These are phyloP conservation scores for Gadus macrocephalus DNA, from an alignment of 2,113 vertebrate species.

Conservation along the genomic window DNA sequence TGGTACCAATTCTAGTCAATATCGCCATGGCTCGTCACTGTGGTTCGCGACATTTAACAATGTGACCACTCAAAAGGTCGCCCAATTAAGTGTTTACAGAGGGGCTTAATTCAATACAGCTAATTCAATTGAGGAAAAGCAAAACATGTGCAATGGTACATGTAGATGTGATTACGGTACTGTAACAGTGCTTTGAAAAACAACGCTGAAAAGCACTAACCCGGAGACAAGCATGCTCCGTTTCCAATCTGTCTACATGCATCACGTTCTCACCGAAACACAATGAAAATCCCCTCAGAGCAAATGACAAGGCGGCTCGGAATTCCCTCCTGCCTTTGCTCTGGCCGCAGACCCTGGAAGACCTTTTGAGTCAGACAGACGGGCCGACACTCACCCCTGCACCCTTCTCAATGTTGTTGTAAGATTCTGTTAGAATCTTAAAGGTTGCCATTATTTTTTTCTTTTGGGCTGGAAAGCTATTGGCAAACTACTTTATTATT, in stretches of 20 bases:
- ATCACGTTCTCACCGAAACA: slow-evolving; percentile 41
- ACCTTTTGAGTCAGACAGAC: slow-evolving; percentile 51
- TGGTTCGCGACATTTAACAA: slow-evolving; percentile 40
- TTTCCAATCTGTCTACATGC: slow-evolving; percentile 43
- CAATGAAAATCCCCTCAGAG: slow-evolving; percentile 33
- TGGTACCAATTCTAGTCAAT: slow-evolving; percentile 45
- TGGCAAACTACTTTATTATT: too few species aligned
- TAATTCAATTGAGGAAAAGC: slow-evolving; percentile 46
- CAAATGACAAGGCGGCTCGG: slow-evolving; percentile 29
- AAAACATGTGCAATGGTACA: slow-evolving; percentile 51
- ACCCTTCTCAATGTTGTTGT: slow-evolving; percentile 17
- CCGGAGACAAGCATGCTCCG: slow-evolving; percentile 39
- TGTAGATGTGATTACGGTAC: slow-evolving; percentile 42
- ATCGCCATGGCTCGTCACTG: slow-evolving; percentile 45
- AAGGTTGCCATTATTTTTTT: slow-evolving; percentile 50
- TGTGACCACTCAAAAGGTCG: slow-evolving; percentile 43
- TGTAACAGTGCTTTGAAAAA: slow-evolving; percentile 30
- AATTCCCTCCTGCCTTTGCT: slow-evolving; percentile 13
- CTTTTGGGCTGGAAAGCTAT: background rate
- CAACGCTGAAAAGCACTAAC: slow-evolving; percentile 19
- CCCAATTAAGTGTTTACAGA: slow-evolving; percentile 49
- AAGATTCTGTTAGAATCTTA: slow-evolving; percentile 38
- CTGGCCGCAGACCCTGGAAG: slow-evolving; percentile 19
- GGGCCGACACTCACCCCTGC: slow-evolving; percentile 39
- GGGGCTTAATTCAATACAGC: slow-evolving; percentile 47